Conservation (phyloP, 2,888 invertebrate genomes). For the Galeruca laticollis region DNA sequence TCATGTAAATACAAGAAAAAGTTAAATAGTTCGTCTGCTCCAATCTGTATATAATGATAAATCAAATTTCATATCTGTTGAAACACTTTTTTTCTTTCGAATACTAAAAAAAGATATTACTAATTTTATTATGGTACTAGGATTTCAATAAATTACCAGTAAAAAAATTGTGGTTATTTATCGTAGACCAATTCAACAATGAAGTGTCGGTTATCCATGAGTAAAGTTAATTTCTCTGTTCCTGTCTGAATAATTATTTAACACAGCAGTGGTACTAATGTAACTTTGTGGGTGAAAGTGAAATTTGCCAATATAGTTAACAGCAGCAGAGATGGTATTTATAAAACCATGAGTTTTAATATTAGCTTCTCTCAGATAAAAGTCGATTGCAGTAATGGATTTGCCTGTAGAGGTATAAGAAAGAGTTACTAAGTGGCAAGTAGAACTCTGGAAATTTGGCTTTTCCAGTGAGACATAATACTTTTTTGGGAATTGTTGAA, state of each 20-base stretch:
- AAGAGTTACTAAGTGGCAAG: too few relatives aligned
- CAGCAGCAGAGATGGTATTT: constrained; percentile 24
- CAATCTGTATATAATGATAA: too few relatives aligned
- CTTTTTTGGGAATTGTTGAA: too few relatives aligned
- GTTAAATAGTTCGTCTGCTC: too few relatives aligned
- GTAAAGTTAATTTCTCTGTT: constrained; percentile 37
- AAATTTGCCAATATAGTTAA: constrained; percentile 28
- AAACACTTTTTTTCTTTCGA: background rate
- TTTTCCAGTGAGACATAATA: too few relatives aligned
- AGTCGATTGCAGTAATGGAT: background rate
- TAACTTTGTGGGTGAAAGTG: constrained; percentile 38
- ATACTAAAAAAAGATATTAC: background rate
- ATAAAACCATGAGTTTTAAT: constrained; percentile 16
- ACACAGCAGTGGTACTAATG: constrained; percentile 30
- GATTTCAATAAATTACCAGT: background rate
- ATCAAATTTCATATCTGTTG: background rate
- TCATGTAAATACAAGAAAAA: too few relatives aligned
- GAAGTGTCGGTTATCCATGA: constrained; percentile 35
- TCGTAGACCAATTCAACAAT: constrained; percentile 5
- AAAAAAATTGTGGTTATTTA: background rate
- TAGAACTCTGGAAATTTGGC: too few relatives aligned
- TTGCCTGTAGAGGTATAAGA: background rate
- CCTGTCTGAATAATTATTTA: constrained; percentile 38
- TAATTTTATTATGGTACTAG: background rate
- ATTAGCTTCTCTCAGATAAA: constrained; percentile 17